These are phyloP conservation scores for Beroe forskalii DNA, from an alignment of 37 sponge, comb jelly and placozoan genomes.

Conservation along the genomic window DNA sequence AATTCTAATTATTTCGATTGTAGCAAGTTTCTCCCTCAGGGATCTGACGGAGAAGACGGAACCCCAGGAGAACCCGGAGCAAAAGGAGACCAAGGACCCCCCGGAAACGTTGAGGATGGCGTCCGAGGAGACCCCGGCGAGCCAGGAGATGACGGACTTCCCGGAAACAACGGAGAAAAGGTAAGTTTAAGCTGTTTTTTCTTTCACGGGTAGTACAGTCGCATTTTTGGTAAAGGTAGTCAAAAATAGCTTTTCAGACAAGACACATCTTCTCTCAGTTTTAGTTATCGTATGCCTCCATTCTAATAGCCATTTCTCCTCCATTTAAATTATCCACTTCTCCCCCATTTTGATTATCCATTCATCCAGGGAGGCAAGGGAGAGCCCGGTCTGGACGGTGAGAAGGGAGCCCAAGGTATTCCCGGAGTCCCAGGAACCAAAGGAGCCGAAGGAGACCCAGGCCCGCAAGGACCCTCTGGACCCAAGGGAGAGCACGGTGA, in stretches of 20 bases:
- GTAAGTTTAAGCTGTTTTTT: too few species aligned
- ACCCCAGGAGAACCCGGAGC: constrained; percentile 27
- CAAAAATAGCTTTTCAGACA: too few species aligned
- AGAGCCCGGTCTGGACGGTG: background rate
- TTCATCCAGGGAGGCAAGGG: constrained; percentile 2
- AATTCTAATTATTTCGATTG: too few species aligned
- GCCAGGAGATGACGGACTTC: constrained; percentile 36
- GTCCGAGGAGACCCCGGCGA: background rate
- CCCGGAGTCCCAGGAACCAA: constrained; percentile 1
- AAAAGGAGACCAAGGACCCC: background rate
- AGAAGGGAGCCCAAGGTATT: background rate
- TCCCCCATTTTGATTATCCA: too few species aligned
- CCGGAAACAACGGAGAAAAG: constrained; percentile 27
- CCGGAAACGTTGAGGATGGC: constrained; percentile 59
- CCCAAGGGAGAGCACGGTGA: background rate
- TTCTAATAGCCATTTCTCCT: too few species aligned
- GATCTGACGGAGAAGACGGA: constrained; percentile 21
- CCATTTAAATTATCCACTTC: too few species aligned
- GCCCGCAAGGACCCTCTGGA: background rate
- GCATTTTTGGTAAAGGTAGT: too few species aligned
- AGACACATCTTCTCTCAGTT: too few species aligned
- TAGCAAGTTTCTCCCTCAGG: too few species aligned
- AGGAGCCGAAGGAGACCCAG: background rate
- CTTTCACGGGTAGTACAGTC: too few species aligned
- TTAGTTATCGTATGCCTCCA: too few species aligned